A percentile compares a stretch with the other conserved stretches of the same genome.
These are phyloP conservation scores for Luscinia megarhynchos DNA, from an alignment of 2,797 vertebrate genomes.

Conservation along the genomic window DNA sequence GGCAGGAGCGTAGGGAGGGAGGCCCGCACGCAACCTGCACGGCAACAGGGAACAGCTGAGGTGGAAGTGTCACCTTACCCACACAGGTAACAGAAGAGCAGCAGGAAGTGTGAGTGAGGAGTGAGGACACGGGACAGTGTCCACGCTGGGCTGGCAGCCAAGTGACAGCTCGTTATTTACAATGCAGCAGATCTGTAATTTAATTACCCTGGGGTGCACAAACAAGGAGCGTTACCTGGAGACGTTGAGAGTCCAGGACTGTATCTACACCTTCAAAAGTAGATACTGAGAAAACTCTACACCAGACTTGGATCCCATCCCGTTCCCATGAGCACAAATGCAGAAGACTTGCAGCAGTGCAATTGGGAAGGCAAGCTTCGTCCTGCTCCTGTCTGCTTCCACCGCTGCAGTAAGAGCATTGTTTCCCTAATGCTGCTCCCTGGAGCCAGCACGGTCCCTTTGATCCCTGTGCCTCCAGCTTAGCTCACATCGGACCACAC, in stretches of 20 bases:
- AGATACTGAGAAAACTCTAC: neutral
- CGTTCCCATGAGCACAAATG: neutral
- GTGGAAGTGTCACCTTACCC: neutral
- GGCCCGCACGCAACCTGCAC: constrained; percentile 83
- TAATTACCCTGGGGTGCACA: constrained; percentile 5
- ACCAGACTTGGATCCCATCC: neutral
- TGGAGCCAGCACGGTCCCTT: neutral
- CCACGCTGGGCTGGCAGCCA: neutral
- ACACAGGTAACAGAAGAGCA: neutral
- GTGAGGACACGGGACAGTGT: neutral
- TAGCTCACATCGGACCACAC: neutral
- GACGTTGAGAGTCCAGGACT: neutral
- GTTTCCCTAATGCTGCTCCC: neutral
- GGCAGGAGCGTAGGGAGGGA: constrained; percentile 82
- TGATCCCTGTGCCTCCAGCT: neutral
- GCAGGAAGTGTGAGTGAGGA: neutral
- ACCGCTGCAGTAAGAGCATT: accelerated
- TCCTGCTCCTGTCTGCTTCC: neutral
- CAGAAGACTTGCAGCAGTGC: neutral
- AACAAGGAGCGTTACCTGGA: neutral
- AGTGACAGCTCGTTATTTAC: constrained; percentile 41
- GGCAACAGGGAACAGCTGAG: constrained; percentile 18
- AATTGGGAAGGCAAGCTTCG: neutral
- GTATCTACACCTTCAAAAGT: neutral
- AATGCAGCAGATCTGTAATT: constrained; percentile 27